phyloP scores from a whole-genome alignment of 2,888 invertebrate genomes.

The Desoria tigrina region DNA sequence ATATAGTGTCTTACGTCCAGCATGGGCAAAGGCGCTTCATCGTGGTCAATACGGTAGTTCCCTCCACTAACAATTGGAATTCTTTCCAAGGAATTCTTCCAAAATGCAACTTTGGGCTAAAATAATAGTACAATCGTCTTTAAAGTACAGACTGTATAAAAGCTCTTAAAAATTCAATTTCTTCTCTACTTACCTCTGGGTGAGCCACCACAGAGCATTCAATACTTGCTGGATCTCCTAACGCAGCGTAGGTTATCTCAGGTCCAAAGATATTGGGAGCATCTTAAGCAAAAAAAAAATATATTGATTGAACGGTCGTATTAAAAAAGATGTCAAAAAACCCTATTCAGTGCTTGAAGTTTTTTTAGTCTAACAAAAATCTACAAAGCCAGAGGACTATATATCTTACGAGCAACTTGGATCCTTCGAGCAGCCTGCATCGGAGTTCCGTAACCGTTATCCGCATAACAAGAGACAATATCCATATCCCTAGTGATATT shows the following conservation, averaged over 20 bases:
- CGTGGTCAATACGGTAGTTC: conserved; percentile 46
- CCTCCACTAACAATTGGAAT: conserved; percentile 63
- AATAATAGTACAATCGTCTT: neutral
- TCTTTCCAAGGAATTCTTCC: conserved; percentile 71
- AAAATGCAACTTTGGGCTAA: conserved; percentile 78
- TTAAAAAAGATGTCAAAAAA: too few species aligned
- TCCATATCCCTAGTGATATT: conserved; percentile 83
- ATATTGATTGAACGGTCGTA: neutral
- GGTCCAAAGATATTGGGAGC: conserved; percentile 75
- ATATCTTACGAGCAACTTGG: conserved; percentile 74
- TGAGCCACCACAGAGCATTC: conserved; percentile 77
- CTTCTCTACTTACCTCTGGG: conserved; percentile 61
- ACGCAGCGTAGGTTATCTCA: conserved; percentile 73
- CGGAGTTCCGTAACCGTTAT: conserved; percentile 83
- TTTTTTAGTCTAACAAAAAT: too few species aligned
- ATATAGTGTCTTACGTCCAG: neutral
- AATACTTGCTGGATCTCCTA: conserved; percentile 73
- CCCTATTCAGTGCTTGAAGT: too few species aligned
- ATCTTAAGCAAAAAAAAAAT: conserved; percentile 63
- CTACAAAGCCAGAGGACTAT: too few species aligned
- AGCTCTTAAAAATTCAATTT: neutral
- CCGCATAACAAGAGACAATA: conserved; percentile 82
- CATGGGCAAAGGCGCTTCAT: conserved; percentile 18
- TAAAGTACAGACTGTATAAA: neutral
- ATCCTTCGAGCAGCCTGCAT: conserved; percentile 81